Evolutionary conservation across 2,888 invertebrate species (phyloP).

Genomic region (Epiblema foenella): DNA sequence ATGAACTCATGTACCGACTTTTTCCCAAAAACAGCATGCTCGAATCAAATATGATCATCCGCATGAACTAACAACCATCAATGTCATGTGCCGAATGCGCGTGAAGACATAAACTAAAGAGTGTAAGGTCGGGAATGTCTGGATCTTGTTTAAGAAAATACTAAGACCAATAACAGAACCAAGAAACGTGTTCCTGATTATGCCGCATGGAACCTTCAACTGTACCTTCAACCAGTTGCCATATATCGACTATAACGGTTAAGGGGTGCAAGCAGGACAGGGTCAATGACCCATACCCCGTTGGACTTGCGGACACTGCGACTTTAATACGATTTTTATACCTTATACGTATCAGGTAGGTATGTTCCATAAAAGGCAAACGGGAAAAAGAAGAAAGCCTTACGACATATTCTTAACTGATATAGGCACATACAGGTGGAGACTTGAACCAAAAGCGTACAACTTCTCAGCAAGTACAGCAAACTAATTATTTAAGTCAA

Average conservation of each 20-base stretch:
- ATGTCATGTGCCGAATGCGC: neutral
- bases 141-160: neutral
- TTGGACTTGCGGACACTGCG: slow-evolving; percentile 57
- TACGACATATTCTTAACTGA: too few relatives aligned
- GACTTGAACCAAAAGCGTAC: neutral
- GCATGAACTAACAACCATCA: neutral
- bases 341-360: neutral
- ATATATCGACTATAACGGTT: slow-evolving; percentile 79
- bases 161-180: slow-evolving; percentile 21
- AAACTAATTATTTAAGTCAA: neutral
- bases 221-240: slow-evolving; percentile 72
- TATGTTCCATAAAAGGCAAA: neutral
- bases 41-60: neutral
- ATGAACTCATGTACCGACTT: too few relatives aligned
- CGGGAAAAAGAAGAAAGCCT: too few relatives aligned
- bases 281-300: slow-evolving; percentile 72
- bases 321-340: slow-evolving; percentile 47
- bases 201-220: slow-evolving; percentile 47
- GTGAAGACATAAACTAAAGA: neutral
- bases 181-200: slow-evolving; percentile 31
- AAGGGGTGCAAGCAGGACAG: slow-evolving; percentile 65
- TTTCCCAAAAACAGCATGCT: too few relatives aligned
- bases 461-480: neutral
- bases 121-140: neutral
- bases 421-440: neutral